These are phyloP conservation scores for Ooceraea biroi DNA, from an alignment of 1,140 invertebrate species.

Conservation along the genomic window DNA sequence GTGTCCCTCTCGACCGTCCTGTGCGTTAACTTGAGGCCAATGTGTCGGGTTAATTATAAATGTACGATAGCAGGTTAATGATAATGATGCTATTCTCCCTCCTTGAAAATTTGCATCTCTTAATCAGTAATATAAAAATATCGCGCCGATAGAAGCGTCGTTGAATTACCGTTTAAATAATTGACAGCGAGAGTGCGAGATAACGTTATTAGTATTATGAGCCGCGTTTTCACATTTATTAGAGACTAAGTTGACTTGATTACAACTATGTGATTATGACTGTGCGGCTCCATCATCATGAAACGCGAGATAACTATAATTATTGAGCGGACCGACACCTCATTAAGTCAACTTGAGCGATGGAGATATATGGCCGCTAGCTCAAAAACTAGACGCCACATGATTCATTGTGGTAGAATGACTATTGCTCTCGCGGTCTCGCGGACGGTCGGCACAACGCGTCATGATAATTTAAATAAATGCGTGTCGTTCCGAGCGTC, in stretches of 20 bases:
- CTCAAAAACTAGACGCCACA: neutral
- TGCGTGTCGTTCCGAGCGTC: neutral
- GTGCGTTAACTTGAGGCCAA: too few relatives aligned
- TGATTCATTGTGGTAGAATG: constrained; percentile 14
- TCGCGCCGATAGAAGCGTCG: too few relatives aligned
- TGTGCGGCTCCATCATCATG: neutral
- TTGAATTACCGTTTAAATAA: too few relatives aligned
- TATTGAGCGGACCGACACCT: constrained; percentile 1
- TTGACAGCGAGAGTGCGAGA: too few relatives aligned
- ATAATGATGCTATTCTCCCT: too few relatives aligned
- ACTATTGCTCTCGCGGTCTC: neutral
- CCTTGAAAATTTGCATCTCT: too few relatives aligned
- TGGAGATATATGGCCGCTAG: neutral
- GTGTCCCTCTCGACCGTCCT: neutral
- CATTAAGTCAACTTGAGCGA: constrained; percentile 9
- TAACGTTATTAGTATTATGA: neutral
- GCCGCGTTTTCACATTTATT: neutral
- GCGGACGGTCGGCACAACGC: neutral
- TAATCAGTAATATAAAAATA: too few relatives aligned
- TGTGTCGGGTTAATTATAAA: too few relatives aligned
- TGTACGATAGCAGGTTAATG: too few relatives aligned
- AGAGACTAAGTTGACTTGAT: neutral
- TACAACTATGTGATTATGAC: neutral
- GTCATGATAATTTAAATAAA: constrained; percentile 45
- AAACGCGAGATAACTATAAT: constrained; percentile 2